phyloP scores from a whole-genome alignment of 2,888 invertebrate species.

The Chymomyza procnemis region DNA sequence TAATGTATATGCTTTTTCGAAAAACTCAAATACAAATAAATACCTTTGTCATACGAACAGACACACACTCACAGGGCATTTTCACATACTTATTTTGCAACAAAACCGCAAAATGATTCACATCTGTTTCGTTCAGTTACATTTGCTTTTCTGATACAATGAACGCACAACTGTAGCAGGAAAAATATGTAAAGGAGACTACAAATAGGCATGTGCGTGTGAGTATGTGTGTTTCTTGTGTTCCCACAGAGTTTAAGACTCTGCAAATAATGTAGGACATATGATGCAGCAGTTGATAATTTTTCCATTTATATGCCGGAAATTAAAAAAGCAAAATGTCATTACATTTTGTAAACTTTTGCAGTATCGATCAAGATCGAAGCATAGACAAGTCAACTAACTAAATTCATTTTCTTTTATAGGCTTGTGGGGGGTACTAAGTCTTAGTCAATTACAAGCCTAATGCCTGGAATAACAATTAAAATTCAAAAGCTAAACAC shows the following conservation, averaged over 20 bases:
- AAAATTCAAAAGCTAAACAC: no score
- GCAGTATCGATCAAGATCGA: neutral
- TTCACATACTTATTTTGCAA: neutral
- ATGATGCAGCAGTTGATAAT: neutral
- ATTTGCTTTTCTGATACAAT: neutral
- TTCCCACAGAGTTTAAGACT: neutral
- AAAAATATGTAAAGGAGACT: neutral
- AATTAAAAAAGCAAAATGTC: neutral
- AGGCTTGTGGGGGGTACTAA: neutral
- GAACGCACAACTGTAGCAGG: neutral
- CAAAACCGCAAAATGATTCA: neutral
- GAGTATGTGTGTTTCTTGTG: neutral
- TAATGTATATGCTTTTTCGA: neutral
- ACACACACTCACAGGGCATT: neutral
- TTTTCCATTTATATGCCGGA: neutral
- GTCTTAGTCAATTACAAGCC: neutral
- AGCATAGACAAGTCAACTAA: neutral
- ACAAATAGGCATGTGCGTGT: neutral
- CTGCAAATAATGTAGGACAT: neutral
- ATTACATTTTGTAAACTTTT: neutral
- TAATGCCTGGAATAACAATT: no score
- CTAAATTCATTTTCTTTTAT: neutral
- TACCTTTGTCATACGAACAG: neutral
- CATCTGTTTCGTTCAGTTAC: neutral
- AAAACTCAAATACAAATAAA: neutral